Evolutionary conservation across 2,888 invertebrate species (phyloP), one percentile per base, ranked within the genome.

Genomic region (Dendrolimus pini): DNA sequence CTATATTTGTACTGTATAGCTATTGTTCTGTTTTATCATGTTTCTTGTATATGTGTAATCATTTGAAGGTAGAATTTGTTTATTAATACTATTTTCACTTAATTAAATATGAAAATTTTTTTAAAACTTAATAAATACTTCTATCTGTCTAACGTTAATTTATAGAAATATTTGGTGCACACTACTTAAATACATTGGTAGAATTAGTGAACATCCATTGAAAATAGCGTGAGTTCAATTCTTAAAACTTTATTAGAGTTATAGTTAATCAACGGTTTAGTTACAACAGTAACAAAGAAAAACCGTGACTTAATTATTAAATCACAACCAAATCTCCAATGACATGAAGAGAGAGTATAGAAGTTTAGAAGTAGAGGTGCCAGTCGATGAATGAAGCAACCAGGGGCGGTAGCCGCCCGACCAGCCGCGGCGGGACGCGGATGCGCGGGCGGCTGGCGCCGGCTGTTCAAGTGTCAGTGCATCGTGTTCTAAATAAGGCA

Each of bases 211-310:
- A 47, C 9, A 47, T 47, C 47, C 9, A 47, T 47, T 47, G 10
- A 2, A 47, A 52, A 52, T 65, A 63, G 60, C 54, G 63, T 58
- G 60, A 66, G 58, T 60, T 54, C 83, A 64, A 75, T 74, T 57
- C 61, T 65, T 64, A 64, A 69, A 74, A 75, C 65, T 71, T 70
- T 70, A 79, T 82, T 79, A 82, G 75, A 77, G 66, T 75, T 74
- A 76, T 72, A 82, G 85, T 87, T 87, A 85, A 85, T 84, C 71
- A 79, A 83, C 83, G 83, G 78, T 84, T 87, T 86, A 87, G 88
- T 88, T 79, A 88, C 86, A 83, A 86, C 78, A 83, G 83, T 85
- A 84, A 82, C 76, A 79, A 81, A 76, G 9, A 71, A 77, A 80
- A 78, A 75, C 72, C 77, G 75, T 82, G 77, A 74, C 72, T 73